These are phyloP conservation scores for Choloepus didactylus DNA, from an alignment of 2,797 vertebrate species.

Conservation along the genomic window DNA sequence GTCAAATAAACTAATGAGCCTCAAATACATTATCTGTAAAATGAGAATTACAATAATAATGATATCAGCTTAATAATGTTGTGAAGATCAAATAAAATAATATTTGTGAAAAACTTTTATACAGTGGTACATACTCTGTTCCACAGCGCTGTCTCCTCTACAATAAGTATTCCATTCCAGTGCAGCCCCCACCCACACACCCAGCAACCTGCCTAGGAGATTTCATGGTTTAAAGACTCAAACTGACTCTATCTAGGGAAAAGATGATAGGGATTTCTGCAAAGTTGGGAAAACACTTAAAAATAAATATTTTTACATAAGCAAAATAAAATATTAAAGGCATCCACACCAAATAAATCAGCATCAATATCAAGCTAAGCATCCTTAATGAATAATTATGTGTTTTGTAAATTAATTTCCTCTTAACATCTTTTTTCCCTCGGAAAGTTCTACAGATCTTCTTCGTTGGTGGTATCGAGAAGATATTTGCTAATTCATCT, in stretches of 20 bases:
- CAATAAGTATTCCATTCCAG: background rate
- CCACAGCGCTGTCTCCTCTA: background rate
- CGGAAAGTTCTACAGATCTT: background rate
- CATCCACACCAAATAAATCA: background rate
- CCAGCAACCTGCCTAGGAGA: background rate
- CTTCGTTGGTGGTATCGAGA: background rate
- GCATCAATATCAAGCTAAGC: no score
- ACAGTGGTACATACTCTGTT: no score
- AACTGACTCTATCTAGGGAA: background rate
- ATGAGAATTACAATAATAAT: background rate
- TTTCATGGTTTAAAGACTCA: background rate
- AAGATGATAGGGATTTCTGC: accelerated
- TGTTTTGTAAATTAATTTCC: background rate
- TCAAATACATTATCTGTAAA: background rate
- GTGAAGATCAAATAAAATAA: background rate
- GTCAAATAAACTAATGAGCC: no score
- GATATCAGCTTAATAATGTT: accelerated
- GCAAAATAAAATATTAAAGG: background rate
- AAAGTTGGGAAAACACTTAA: background rate
- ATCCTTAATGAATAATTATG: background rate
- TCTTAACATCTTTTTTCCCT: background rate
- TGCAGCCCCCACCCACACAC: no score
- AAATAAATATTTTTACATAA: background rate
- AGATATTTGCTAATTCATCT: background rate
- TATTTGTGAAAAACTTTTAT: background rate